Conservation (phyloP, 2,888 invertebrate species). For the Andrena chrysosceles region DNA sequence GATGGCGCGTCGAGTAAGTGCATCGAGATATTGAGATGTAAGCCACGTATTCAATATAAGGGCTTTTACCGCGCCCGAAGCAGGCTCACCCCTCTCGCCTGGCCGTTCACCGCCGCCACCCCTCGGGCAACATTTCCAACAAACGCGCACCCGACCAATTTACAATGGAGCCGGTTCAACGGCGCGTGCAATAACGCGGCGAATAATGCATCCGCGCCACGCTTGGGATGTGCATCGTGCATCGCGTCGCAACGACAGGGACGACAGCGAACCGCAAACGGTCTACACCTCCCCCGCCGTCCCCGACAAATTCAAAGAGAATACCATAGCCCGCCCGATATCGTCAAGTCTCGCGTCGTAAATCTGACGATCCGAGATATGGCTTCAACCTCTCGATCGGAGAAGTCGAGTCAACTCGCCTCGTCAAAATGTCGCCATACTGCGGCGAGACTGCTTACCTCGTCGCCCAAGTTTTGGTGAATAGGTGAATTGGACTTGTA, state of each 20-base stretch:
- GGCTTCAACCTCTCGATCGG: neutral
- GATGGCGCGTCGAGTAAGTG: conserved; percentile 63
- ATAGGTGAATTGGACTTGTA: too few species aligned
- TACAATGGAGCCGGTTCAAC: conserved; percentile 60
- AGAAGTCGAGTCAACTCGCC: too few species aligned
- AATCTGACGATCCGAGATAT: conserved; percentile 11
- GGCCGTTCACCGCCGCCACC: conserved; percentile 32
- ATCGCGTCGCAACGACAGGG: conserved; percentile 50
- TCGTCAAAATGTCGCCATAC: too few species aligned
- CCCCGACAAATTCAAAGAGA: conserved; percentile 37
- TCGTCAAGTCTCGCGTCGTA: conserved; percentile 29
- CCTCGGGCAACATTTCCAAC: conserved; percentile 57
- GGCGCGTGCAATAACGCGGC: conserved; percentile 58
- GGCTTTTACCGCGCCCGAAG: conserved; percentile 73
- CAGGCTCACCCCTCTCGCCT: conserved; percentile 34
- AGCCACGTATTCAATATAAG: conserved; percentile 82
- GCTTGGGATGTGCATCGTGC: conserved; percentile 53
- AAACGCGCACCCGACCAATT: conserved; percentile 58
- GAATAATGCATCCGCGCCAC: conserved; percentile 62
- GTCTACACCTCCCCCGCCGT: neutral
- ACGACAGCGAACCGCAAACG: conserved; percentile 48
- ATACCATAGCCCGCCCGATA: conserved; percentile 32
- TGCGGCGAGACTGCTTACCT: too few species aligned
- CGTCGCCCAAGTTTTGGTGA: too few species aligned
- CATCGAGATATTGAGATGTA: conserved; percentile 78